Conservation (phyloP, 1,140 invertebrate species). For the Caenorhabditis remanei region DNA sequence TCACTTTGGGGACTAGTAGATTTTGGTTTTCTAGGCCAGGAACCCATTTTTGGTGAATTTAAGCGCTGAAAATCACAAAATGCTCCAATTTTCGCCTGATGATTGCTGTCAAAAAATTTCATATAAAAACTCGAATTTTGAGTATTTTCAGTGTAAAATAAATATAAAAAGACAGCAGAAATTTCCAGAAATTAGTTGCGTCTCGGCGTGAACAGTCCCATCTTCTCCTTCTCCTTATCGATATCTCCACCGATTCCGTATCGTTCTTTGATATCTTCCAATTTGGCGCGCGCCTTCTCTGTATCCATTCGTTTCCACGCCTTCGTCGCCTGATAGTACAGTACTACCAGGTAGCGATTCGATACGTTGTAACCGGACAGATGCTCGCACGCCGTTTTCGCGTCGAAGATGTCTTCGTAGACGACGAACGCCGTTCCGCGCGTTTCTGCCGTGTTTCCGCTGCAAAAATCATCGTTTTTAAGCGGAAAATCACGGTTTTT, state of each 20-base stretch:
- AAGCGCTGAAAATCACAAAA: no score
- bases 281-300: slow-evolving; percentile 95
- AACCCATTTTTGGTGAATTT: no score
- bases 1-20: no score
- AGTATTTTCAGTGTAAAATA: no score
- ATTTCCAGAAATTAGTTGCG: background rate
- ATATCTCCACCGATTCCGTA: slow-evolving; percentile 83
- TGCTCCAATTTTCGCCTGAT: no score
- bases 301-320: slow-evolving; percentile 96
- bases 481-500: background rate
- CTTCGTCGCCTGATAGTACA: slow-evolving; percentile 87
- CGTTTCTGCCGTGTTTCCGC: slow-evolving; percentile 96
- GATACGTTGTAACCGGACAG: slow-evolving; percentile 98
- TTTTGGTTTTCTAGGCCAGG: no score
- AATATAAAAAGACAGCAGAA: no score
- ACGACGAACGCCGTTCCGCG: slow-evolving; percentile 98
- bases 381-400: slow-evolving; percentile 99
- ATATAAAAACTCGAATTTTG: no score
- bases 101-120: no score
- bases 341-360: slow-evolving; percentile 95
- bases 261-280: slow-evolving; percentile 95
- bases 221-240: slow-evolving; percentile 77
- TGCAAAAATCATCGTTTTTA: slow-evolving; percentile 79
- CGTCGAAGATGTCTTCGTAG: slow-evolving; percentile 99
- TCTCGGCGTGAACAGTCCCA: slow-evolving; percentile 50